Evolutionary conservation across 2,797 vertebrate genomes (phyloP).

Genomic region (Galagoides demidoff): DNA sequence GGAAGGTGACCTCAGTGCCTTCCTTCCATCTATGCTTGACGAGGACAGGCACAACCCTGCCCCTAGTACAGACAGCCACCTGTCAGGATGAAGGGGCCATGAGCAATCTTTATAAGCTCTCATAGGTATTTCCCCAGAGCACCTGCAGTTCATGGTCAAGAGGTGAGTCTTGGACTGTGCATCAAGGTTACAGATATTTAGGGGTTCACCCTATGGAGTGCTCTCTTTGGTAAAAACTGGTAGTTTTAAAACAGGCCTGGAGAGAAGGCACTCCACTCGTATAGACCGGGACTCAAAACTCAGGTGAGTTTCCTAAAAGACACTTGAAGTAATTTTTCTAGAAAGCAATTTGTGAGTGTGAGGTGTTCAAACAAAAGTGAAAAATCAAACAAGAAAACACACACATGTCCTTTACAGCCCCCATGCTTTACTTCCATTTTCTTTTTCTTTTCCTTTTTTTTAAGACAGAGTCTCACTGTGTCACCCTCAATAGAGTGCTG

Average conservation of each 20-base stretch:
- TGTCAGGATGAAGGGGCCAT: slow-evolving; percentile 91
- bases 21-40: slow-evolving; percentile 95
- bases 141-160: slow-evolving; percentile 93
- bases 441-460: no score
- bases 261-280: not conserved
- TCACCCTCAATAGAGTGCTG: no score
- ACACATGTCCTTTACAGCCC: not conserved
- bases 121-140: slow-evolving; percentile 93
- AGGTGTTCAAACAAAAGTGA: not conserved
- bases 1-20: slow-evolving; percentile 94
- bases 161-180: slow-evolving; percentile 90
- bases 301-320: not conserved
- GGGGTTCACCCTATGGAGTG: slow-evolving; percentile 82
- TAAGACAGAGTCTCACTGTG: no score
- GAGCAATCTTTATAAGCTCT: slow-evolving; percentile 94
- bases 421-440: not conserved
- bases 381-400: not conserved
- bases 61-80: slow-evolving; percentile 91
- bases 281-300: not conserved
- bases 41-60: slow-evolving; percentile 94
- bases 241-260: not conserved
- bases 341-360: not conserved
- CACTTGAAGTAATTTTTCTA: not conserved
- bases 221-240: not conserved
- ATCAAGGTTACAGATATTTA: slow-evolving; percentile 87